These are phyloP conservation scores for Cladopsammia gracilis DNA, from an alignment of 64 coral and sea anemone genomes.

Conservation along the genomic window DNA sequence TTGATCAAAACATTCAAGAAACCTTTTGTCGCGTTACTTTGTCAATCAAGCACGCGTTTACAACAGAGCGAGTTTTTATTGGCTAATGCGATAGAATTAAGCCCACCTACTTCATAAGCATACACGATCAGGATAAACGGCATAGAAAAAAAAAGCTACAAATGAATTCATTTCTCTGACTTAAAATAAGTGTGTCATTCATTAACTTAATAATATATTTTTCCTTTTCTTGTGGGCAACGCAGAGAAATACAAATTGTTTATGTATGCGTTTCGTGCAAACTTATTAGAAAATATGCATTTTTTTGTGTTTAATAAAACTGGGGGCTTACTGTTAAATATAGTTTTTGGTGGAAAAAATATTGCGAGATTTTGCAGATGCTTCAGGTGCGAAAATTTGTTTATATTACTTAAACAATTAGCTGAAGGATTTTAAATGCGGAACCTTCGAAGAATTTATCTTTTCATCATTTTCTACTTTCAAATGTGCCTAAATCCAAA, in stretches of 20 bases:
- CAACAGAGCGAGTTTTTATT: neutral
- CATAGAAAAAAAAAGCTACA: neutral
- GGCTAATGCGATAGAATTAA: neutral
- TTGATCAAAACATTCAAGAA: conserved; percentile 1
- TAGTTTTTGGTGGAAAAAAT: neutral
- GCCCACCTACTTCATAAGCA: neutral
- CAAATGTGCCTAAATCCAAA: no score
- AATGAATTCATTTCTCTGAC: conserved; percentile 32
- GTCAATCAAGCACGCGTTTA: conserved; percentile 35
- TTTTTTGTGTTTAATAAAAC: neutral
- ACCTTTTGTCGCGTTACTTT: neutral
- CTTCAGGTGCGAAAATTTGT: conserved; percentile 33
- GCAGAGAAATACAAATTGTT: neutral
- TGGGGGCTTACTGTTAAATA: neutral
- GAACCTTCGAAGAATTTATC: neutral
- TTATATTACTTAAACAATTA: conserved; percentile 57
- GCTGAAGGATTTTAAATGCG: conserved; percentile 9
- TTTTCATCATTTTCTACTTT: neutral
- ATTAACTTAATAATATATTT: conserved; percentile 27
- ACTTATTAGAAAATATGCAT: neutral
- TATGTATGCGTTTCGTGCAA: neutral
- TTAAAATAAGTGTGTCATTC: conserved; percentile 23
- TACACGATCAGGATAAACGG: neutral
- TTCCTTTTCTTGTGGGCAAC: neutral
- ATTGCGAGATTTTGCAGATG: conserved; percentile 31